Base-by-base conservation (phyloP, 1,140 invertebrate species). In the Drosophila orena region DNA sequence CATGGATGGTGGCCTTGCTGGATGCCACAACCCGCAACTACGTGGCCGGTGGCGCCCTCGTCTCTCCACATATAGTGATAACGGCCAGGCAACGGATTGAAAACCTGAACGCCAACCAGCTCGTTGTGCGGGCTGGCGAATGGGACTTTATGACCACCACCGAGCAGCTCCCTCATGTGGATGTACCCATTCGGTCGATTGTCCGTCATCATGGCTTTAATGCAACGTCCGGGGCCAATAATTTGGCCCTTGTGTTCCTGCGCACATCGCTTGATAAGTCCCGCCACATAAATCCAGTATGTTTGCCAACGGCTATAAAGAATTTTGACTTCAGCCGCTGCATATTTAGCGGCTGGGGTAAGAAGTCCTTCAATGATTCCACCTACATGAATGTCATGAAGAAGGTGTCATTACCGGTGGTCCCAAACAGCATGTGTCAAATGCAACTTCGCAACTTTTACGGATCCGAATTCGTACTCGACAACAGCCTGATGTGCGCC, bases 311-410 rank as follows among this genome's bases (percentile, higher is more conserved):
- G 57, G 10, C 5, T 7, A 7, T 6, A 8, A 34, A 50, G 0
- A 60, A 17, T 2, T 76, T 94, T 4, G 53, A 60, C 94, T 12
- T 92, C 92, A 35, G 78, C 90, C 24, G 90, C 91, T 97, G 97
- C 88, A 94, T 95, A 49, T 96, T 95, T 15, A 96, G 94, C 59
- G 97, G 97, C 10, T 98, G 97, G 97, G 97, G 97, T 15, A 96
- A 96, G 90, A 93, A 95, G 61, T 79, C 95, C 64, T 95, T 95
- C 94, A 91, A 93, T 27, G 86, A 93, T 58, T 94, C 93, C 1
- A 78, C 92, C 0, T 96, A 95, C 76, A 94, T 94, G 14, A 94
- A 95, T 3, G 94, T 96, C 20, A 84, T 96, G 77, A 96, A 96
- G 84, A 93, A 93, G 76, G 84, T 96, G 0, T 93, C 93, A 24